Base-by-base conservation (phyloP, 1,140 invertebrate genomes). In the Spodoptera frugiperda region DNA sequence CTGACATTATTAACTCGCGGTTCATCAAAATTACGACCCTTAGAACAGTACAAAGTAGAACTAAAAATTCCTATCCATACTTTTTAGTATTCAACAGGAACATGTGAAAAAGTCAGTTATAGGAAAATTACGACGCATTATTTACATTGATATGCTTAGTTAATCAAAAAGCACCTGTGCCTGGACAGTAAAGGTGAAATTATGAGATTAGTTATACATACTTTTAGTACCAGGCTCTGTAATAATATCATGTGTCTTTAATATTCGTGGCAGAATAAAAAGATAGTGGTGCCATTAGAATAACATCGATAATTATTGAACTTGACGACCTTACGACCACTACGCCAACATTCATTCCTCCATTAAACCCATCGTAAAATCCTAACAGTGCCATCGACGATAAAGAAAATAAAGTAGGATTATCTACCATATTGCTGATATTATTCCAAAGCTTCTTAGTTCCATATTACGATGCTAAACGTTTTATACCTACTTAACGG, bases 401-500 rank as follows among this genome's bases (percentile, higher is more conserved):
- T 68, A 51, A 30, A 9, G 46, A 30, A 53, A 68, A 51, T 51
- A 53, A 68, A 72, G 54, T 55, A 17, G 53, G 17, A 55, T 46
- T 55, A 46, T 63, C 59, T 8, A 44, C 25, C 51, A 12, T 33
- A 70, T 54, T 53, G 1, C 30, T 11, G 21, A 33, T 46, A 15
- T 19, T 46, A 54, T n/a, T 55, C 46, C 46, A 72, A 70, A 72
- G 51, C 51, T 72, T 55, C 51, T 21, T n/a, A 39, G 68, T 54
- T 70, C 65, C 39, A 55, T 78, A 76, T 82, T 63, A 54, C 68
- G 51, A 75, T 65, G 77, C 70, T 79, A 79, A 77, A 84, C 77
- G 79, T 75, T 80, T 72, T 57, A 48, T 68, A 57, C 76, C 25
- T 76, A 71, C 76, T 77, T 78, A 89, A 81, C 84, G 44, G 63